Conservation (phyloP, 2,888 invertebrate genomes). For the Hydriomena furcata region DNA sequence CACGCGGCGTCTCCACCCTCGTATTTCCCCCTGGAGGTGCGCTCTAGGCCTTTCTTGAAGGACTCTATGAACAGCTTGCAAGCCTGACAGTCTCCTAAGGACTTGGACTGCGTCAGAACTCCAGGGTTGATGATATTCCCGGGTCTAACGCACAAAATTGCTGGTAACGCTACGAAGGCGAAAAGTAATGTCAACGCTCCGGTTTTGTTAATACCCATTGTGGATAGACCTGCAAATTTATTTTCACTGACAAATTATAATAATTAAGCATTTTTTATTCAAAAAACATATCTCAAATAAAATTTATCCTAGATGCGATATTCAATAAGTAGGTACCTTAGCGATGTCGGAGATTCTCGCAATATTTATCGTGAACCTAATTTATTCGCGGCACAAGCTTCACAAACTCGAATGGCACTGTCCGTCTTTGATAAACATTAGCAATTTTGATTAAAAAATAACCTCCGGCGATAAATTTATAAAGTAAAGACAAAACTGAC, state of each 20-base stretch:
- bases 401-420: background rate
- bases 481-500: conserved; percentile 66
- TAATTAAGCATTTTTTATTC: conserved; percentile 44
- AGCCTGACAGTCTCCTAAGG: conserved; percentile 90
- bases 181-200: conserved; percentile 34
- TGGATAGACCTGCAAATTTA: conserved; percentile 49
- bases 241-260: conserved; percentile 24
- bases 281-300: conserved; percentile 25
- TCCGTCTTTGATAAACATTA: conserved; percentile 18
- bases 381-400: background rate
- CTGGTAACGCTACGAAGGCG: conserved; percentile 40
- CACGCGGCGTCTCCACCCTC: conserved; percentile 97
- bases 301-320: conserved; percentile 4
- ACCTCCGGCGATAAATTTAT: conserved; percentile 28
- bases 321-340: conserved; percentile 31
- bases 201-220: conserved; percentile 45
- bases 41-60: conserved; percentile 91
- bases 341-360: conserved; percentile 36
- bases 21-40: conserved; percentile 93
- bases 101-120: conserved; percentile 63
- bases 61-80: conserved; percentile 90
- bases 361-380: conserved; percentile 16
- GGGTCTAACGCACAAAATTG: conserved; percentile 49
- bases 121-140: conserved; percentile 52
- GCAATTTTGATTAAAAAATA: conserved; percentile 21